A percentile compares a stretch with the other conserved stretches of the same genome.
Evolutionary conservation across 2,113 vertebrate genomes (phyloP).

Genomic region (Dromaius novaehollandiae): DNA sequence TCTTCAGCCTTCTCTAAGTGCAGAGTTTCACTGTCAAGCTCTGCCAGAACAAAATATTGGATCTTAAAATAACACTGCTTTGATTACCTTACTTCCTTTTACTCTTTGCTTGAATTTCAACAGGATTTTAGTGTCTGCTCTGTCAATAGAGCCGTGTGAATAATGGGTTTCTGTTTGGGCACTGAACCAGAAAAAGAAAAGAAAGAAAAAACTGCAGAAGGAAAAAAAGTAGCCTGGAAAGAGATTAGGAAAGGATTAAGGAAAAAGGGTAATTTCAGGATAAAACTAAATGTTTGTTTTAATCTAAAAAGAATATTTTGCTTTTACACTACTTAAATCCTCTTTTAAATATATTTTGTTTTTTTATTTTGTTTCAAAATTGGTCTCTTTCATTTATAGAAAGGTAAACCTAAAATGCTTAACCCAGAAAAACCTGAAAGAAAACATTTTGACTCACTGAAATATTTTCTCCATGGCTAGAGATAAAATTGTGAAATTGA

Average conservation of each 20-base stretch:
- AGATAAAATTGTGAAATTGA: not conserved
- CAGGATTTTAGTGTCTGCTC: constrained; percentile 54
- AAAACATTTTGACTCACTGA: not conserved
- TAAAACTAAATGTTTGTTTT: not conserved
- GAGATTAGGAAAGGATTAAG: not conserved
- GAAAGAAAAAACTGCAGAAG: not conserved
- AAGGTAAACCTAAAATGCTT: not conserved
- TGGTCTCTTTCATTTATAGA: not conserved
- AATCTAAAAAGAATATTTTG: not conserved
- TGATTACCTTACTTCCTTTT: constrained; percentile 60
- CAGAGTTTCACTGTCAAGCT: constrained; percentile 23
- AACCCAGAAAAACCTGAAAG: not conserved
- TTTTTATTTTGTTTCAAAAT: not conserved
- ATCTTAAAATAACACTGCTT: constrained; percentile 59
- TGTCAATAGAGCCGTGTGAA: constrained; percentile 49
- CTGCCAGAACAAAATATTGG: constrained; percentile 39
- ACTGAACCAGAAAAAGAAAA: not conserved
- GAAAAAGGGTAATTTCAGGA: not conserved
- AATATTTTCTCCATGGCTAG: not conserved
- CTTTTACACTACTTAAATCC: not conserved
- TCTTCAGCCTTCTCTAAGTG: not conserved
- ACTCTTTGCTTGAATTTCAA: constrained; percentile 52
- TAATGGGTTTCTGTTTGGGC: constrained; percentile 55
- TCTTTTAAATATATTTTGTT: not conserved
- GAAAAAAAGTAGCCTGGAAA: not conserved